Evolutionary conservation across 2,888 invertebrate species (phyloP), one percentile per base, ranked within the genome.

Genomic region (Pheosia tremula): DNA sequence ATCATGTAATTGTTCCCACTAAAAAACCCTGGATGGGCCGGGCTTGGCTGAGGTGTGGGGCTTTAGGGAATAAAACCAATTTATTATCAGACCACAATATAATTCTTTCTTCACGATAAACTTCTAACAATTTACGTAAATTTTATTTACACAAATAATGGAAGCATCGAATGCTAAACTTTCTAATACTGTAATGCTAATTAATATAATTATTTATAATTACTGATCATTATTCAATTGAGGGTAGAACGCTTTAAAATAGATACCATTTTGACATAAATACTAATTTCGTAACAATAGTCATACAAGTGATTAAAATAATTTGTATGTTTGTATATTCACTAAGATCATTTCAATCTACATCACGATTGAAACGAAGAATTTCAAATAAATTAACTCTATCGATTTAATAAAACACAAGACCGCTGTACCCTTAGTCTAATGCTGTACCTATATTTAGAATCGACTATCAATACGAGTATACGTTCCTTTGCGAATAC

Each of bases 121-220:
- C 82, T 79, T 85, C 89, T 90, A 91, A 89, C 87, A 86, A 87
- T 82, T 81, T 84, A 87, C 81, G 84, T 89, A 89, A 90, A 88
- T 89, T 78, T 87, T 90, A 91, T 91, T 88, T 91, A 93, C 90
- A 90, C 81, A 88, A 86, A 83, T 82, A 83, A 83, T 88, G 88
- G 87, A 91, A 90, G 53, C 53, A 37, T 54, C 53, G 53, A 88
- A 90, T 87, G 86, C 86, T 87, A 82, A 86, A 83, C 79, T 75
- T 81, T 81, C 84, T 87, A 89, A 87, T 86, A 89, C 86, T 88
- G 87, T 84, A 82, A 86, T 76, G 77, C 83, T 85, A 86, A 77
- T 73, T 72, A 62, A 75, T 69, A 78, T 60, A 68, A 47, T 36
- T 4, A 37, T 47, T 8, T 3, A 24, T 24, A 41, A 61, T 66